A percentile compares a stretch with the other conserved stretches of the same genome.
These are phyloP conservation scores for Amiota minor DNA, from an alignment of 2,888 invertebrate genomes.

Conservation along the genomic window DNA sequence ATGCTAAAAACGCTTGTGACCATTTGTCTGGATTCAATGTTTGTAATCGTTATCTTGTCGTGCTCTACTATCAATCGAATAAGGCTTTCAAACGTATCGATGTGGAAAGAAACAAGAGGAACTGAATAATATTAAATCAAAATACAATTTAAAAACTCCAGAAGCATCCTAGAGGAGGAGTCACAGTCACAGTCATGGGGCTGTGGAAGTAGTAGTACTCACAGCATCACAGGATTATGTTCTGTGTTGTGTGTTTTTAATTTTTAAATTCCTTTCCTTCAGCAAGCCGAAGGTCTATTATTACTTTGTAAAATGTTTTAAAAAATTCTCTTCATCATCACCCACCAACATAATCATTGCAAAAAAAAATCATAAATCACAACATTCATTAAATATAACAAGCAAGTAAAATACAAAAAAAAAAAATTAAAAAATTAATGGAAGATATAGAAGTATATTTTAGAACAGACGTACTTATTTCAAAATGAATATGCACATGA, in stretches of 20 bases:
- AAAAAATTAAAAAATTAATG: too few relatives aligned
- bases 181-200: neutral
- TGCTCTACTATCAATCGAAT: constrained; percentile 96
- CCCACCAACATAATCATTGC: neutral
- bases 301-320: constrained; percentile 22
- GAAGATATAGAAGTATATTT: too few relatives aligned
- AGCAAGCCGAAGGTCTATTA: too few relatives aligned
- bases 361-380: constrained; percentile 39
- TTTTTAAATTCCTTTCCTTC: too few relatives aligned
- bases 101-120: constrained; percentile 97
- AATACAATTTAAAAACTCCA: constrained; percentile 85
- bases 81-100: constrained; percentile 97
- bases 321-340: constrained; percentile 16
- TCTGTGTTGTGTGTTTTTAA: neutral
- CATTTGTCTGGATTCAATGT: constrained; percentile 99
- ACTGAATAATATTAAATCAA: constrained; percentile 94
- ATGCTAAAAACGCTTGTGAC: constrained; percentile 99
- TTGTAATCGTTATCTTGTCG: constrained; percentile 98
- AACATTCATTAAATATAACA: constrained; percentile 56
- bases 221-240: constrained; percentile 19
- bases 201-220: neutral
- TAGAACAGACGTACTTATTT: too few relatives aligned
- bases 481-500: too few relatives aligned
- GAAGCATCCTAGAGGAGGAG: constrained; percentile 53
- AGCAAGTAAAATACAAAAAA: constrained; percentile 55